These are phyloP conservation scores for Lymantria monacha DNA, from an alignment of 2,888 invertebrate species.

Conservation along the genomic window DNA sequence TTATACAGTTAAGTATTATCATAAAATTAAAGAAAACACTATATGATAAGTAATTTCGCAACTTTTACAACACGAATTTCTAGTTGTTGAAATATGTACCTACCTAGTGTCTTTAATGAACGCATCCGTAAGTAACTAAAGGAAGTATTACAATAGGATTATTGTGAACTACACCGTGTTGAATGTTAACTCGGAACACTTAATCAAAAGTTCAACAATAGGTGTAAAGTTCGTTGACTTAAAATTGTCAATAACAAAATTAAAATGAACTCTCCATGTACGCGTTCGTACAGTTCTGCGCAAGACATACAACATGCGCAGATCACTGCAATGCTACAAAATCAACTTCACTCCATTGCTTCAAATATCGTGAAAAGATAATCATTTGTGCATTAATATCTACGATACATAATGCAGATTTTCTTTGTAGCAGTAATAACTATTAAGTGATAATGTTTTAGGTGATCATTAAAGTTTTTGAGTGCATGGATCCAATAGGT, in stretches of 20 bases:
- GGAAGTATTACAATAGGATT: conserved; percentile 32
- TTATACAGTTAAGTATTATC: no score
- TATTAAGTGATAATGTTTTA: conserved; percentile 44
- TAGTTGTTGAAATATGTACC: no score
- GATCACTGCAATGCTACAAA: conserved; percentile 78
- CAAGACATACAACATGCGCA: conserved; percentile 73
- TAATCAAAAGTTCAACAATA: conserved; percentile 27
- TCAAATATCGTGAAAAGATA: conserved; percentile 54
- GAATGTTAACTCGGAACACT: conserved; percentile 7
- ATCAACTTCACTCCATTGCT: conserved; percentile 66
- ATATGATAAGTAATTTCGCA: no score
- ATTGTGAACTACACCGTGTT: conserved; percentile 8
- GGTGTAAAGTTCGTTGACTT: conserved; percentile 62
- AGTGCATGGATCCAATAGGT: conserved; percentile 33
- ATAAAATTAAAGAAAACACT: no score
- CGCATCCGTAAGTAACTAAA: conserved; percentile 29
- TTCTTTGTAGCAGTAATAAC: conserved; percentile 26
- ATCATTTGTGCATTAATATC: conserved; percentile 45
- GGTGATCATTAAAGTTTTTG: conserved; percentile 22
- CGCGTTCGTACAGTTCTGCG: conserved; percentile 59
- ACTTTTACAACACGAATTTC: no score
- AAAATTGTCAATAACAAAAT: conserved; percentile 70
- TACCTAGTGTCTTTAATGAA: not conserved
- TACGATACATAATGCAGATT: conserved; percentile 47
- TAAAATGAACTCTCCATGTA: conserved; percentile 50